phyloP scores from a whole-genome alignment of 1,140 invertebrate genomes.

The Leptoteleia sp. region DNA sequence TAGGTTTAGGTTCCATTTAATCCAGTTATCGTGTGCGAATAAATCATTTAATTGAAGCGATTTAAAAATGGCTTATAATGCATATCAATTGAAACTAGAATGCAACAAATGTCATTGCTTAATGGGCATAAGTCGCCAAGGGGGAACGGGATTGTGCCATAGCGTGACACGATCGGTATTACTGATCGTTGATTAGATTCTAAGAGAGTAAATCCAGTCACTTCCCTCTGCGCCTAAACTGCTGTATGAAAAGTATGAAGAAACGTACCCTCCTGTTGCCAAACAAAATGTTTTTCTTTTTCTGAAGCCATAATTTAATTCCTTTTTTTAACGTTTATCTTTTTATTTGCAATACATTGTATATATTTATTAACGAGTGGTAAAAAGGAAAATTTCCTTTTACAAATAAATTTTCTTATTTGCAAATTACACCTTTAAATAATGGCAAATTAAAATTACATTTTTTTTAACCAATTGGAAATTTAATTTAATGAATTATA shows the following conservation, averaged over 20 bases:
- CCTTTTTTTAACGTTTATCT: too few relatives aligned
- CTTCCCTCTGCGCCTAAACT: constrained; percentile 59
- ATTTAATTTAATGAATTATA: too few relatives aligned
- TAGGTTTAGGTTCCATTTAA: constrained; percentile 16
- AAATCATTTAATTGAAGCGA: constrained; percentile 21
- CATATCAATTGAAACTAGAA: constrained; percentile 40
- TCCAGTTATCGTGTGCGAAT: constrained; percentile 11
- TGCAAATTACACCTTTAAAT: too few relatives aligned
- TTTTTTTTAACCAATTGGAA: too few relatives aligned
- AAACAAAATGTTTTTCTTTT: too few relatives aligned
- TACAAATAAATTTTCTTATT: too few relatives aligned
- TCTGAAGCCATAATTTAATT: too few relatives aligned
- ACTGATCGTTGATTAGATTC: constrained; percentile 72
- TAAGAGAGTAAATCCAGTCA: constrained; percentile 71
- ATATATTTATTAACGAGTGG: too few relatives aligned
- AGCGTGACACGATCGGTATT: constrained; percentile 70
- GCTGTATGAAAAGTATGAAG: constrained; percentile 56
- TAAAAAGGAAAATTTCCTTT: too few relatives aligned
- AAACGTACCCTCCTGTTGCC: too few relatives aligned
- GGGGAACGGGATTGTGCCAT: constrained; percentile 60
- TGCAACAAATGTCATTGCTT: constrained; percentile 51
- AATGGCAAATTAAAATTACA: too few relatives aligned
- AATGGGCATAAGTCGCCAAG: constrained; percentile 48
- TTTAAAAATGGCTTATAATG: constrained; percentile 19
- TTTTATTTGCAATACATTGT: too few relatives aligned